A percentile compares a stretch with the other conserved stretches of the same genome.
phyloP scores from a whole-genome alignment of 2,888 invertebrate species.

The Caenorhabditis angaria region DNA sequence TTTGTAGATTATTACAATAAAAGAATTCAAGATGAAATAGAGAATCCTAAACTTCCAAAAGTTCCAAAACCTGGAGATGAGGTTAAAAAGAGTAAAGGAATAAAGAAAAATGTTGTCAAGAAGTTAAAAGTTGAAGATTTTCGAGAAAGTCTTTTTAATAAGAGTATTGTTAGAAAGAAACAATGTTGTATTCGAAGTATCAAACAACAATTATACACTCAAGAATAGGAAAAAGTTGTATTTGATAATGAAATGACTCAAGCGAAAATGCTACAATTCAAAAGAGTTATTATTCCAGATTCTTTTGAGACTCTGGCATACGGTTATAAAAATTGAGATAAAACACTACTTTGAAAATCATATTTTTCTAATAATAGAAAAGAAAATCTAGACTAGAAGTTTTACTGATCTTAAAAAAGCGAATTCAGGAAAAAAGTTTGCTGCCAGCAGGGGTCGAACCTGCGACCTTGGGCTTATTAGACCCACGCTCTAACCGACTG shows the following conservation, averaged over 20 bases:
- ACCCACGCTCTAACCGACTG: constrained; percentile 71
- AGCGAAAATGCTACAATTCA: constrained; percentile 13
- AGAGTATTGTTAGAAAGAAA: constrained; percentile 23
- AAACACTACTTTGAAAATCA: constrained; percentile 20
- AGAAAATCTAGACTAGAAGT: too few relatives aligned
- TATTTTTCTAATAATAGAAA: too few relatives aligned
- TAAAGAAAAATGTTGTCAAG: too few relatives aligned
- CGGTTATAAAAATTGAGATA: constrained; percentile 16
- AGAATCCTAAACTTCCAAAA: too few relatives aligned
- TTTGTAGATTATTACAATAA: too few relatives aligned
- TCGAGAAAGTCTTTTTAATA: too few relatives aligned
- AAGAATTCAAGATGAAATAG: too few relatives aligned
- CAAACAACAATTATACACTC: constrained; percentile 21
- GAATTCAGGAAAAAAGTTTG: constrained; percentile 66
- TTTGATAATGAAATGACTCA: constrained; percentile 17
- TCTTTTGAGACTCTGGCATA: constrained; percentile 17
- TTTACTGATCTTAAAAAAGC: too few relatives aligned
- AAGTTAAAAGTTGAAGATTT: too few relatives aligned
- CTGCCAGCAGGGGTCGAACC: constrained; percentile 71
- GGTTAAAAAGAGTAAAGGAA: too few relatives aligned
- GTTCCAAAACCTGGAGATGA: too few relatives aligned
- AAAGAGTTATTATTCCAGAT: constrained; percentile 22
- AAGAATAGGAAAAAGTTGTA: constrained; percentile 18
- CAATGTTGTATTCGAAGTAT: constrained; percentile 23
- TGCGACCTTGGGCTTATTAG: constrained; percentile 72